A percentile compares a stretch with the other conserved stretches of the same genome.
phyloP scores from a whole-genome alignment of 2,888 invertebrate genomes.

The Apodemia mormo region DNA sequence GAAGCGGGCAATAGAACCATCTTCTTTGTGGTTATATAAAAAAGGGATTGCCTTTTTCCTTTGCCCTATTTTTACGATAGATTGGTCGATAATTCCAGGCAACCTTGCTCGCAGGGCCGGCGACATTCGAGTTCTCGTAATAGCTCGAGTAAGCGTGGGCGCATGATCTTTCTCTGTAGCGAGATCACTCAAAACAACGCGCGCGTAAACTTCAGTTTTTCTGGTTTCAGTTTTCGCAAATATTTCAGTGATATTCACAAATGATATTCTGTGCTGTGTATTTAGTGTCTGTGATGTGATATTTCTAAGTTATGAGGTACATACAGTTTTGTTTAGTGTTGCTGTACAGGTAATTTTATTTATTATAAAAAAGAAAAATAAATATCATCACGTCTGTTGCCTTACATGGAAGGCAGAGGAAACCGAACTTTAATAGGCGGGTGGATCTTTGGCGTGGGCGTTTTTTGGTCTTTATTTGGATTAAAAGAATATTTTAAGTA shows the following conservation, averaged over 20 bases:
- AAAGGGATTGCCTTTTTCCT: background rate
- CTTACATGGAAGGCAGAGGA: background rate
- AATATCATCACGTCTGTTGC: background rate
- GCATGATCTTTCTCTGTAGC: slow-evolving; percentile 64
- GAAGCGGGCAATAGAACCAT: too few relatives aligned
- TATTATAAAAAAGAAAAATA: background rate
- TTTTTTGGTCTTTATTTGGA: background rate
- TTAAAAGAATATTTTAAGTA: too few relatives aligned
- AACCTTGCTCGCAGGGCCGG: slow-evolving; percentile 72
- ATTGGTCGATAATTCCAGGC: slow-evolving; percentile 54
- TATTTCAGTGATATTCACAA: slow-evolving; percentile 30
- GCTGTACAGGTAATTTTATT: slow-evolving; percentile 58
- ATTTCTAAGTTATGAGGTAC: slow-evolving; percentile 56
- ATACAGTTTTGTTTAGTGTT: slow-evolving; percentile 68
- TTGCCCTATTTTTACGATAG: background rate
- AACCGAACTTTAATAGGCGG: background rate
- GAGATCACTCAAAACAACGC: slow-evolving; percentile 69
- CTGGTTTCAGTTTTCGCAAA: slow-evolving; percentile 36
- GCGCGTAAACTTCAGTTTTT: slow-evolving; percentile 56
- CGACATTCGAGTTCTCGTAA: slow-evolving; percentile 67
- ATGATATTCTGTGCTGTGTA: slow-evolving; percentile 21
- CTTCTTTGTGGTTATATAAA: too few relatives aligned
- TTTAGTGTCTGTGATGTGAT: slow-evolving; percentile 35
- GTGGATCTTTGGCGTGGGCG: background rate
- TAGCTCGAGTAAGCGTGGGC: slow-evolving; percentile 71